Evolutionary conservation across 1,140 invertebrate genomes (phyloP), one percentile per base, ranked within the genome.

Genomic region (Pogonognathellus flavescens): DNA sequence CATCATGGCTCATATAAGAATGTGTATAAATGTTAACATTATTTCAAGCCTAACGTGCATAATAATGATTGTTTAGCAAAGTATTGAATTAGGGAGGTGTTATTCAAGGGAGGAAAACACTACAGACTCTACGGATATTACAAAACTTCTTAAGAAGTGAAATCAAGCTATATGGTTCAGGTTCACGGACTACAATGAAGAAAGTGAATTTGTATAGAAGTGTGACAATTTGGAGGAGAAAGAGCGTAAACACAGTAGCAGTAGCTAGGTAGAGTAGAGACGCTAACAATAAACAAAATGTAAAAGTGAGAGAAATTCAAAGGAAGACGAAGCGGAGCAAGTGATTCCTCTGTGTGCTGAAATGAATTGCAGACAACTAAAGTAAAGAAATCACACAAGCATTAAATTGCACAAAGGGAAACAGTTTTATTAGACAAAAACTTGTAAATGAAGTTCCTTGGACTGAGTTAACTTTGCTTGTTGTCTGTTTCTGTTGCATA

Each of bases 301-400:
- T 20, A 66, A 66, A 25, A 66, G 62, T 25, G 62, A 66, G 62
- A 66, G 16, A 14, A 66, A 66, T 66, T 66, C 62, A 20, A 66
- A 76, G 25, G 31, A 76, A 49, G 70, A 10, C 53, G n/a, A 57
- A n/a, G 53, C 14, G 18, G n/a, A 76, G 25, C 70, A 76, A 50
- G 41, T 41, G 70, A 76, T 76, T 76, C 31, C 70, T 76, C 70
- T 76, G 70, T 76, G 70, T 76, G 70, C 31, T 76, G 70, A 76
- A 76, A 76, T 76, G 70, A 50, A 76, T 76, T 41, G 70, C 25
- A 76, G 70, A 76, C 70, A 76, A 76, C 41, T 76, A 76, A 76
- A 76, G 70, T 76, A 76, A 76, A 76, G 70, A 76, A 76, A 31
- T 76, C 70, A 76, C 70, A 76, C 70, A 76, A 76, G 70, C 70